Conservation (phyloP, 2,113 vertebrate genomes). For the Euleptes europaea region DNA sequence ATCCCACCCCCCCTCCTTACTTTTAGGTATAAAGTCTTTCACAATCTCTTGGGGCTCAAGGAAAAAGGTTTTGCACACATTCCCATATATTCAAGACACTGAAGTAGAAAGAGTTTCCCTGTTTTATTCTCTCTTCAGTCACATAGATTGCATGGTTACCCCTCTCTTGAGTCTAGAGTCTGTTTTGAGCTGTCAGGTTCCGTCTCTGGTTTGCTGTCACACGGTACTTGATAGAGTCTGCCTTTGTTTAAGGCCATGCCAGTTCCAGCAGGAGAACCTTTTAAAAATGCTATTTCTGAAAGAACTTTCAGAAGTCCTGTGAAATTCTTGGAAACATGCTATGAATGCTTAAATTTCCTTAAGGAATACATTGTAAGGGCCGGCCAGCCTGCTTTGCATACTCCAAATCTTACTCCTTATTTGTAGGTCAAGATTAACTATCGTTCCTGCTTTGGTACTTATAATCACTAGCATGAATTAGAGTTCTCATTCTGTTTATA, state of each 20-base stretch:
- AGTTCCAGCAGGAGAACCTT: neutral
- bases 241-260: neutral
- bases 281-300: neutral
- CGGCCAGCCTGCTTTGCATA: neutral
- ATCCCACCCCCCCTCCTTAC: neutral
- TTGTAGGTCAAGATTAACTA: neutral
- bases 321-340: neutral
- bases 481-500: too few relatives aligned
- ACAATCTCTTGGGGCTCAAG: neutral
- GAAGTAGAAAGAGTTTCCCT: neutral
- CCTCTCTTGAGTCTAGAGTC: neutral
- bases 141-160: neutral
- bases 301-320: neutral
- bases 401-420: neutral
- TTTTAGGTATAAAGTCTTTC: neutral
- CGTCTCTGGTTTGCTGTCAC: neutral
- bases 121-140: constrained; percentile 3
- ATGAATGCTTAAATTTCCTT: neutral
- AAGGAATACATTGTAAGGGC: neutral
- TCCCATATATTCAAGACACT: constrained; percentile 14
- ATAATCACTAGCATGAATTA: neutral
- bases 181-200: neutral
- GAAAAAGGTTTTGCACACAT: neutral
- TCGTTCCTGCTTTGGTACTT: neutral
- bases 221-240: neutral